A percentile compares a stretch with the other conserved stretches of the same genome.
Evolutionary conservation across 2,888 invertebrate genomes (phyloP).

Genomic region (Ectobius pallidus): DNA sequence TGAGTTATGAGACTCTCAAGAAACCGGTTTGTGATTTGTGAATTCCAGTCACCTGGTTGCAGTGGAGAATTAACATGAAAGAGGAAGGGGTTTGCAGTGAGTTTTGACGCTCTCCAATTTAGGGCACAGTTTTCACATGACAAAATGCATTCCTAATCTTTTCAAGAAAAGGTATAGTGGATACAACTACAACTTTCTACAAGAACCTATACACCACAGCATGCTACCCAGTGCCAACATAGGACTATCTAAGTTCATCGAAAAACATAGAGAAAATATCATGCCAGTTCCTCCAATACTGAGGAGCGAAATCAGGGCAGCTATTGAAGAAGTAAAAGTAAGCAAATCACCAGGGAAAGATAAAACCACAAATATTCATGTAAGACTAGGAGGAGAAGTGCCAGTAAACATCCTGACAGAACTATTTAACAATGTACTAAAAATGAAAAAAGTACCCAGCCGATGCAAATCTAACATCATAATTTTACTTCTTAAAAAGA

Average conservation of each 20-base stretch:
- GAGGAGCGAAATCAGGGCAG: too few species aligned
- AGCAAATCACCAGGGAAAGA: not conserved
- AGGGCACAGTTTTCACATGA: too few species aligned
- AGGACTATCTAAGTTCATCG: not conserved
- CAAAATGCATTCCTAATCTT: too few species aligned
- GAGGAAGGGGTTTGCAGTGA: too few species aligned
- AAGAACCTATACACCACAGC: not conserved
- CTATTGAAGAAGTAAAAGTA: not conserved
- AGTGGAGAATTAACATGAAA: too few species aligned
- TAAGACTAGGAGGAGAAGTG: not conserved
- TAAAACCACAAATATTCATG: not conserved
- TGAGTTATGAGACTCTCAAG: too few species aligned
- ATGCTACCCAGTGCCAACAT: not conserved
- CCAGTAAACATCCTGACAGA: not conserved
- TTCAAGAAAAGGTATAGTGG: not conserved
- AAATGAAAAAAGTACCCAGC: not conserved
- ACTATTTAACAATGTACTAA: not conserved
- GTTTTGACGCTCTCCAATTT: too few species aligned
- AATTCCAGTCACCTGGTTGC: too few species aligned
- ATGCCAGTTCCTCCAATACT: not conserved
- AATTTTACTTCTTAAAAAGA: not conserved
- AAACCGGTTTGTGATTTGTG: too few species aligned
- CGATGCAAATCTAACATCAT: not conserved
- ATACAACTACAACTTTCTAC: not conserved
- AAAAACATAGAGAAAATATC: not conserved